Conservation (phyloP, 2,113 vertebrate species). For the Hippoglossus stenolepis region DNA sequence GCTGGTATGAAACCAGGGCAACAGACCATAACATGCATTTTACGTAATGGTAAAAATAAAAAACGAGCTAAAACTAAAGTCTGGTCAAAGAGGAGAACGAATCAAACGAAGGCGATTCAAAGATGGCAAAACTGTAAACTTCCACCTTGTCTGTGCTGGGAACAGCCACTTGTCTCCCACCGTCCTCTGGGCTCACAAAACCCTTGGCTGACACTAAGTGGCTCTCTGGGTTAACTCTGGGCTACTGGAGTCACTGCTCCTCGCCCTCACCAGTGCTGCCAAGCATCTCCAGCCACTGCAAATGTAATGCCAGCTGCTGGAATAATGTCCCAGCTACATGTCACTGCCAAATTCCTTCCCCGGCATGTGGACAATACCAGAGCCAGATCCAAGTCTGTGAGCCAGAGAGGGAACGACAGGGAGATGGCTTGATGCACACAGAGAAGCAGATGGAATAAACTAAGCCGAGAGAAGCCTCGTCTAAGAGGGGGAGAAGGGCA, state of each 20-base stretch:
- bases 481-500: slow-evolving; percentile 35
- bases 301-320: slow-evolving; percentile 65
- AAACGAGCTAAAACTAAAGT: too few species aligned
- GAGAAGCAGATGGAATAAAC: slow-evolving; percentile 66
- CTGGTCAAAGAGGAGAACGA: too few species aligned
- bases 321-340: slow-evolving; percentile 57
- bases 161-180: not conserved
- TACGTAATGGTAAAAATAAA: too few species aligned
- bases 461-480: slow-evolving; percentile 49
- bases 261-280: slow-evolving; percentile 24
- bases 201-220: slow-evolving; percentile 15
- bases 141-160: not conserved
- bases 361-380: slow-evolving; percentile 64
- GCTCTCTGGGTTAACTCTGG: slow-evolving; percentile 34
- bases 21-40: too few species aligned
- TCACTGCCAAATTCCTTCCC: slow-evolving; percentile 67
- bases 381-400: slow-evolving; percentile 60
- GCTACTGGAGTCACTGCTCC: slow-evolving; percentile 34
- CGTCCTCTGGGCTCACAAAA: not conserved
- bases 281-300: slow-evolving; percentile 45
- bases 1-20: too few species aligned
- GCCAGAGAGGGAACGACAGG: slow-evolving; percentile 42
- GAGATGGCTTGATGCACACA: slow-evolving; percentile 36
- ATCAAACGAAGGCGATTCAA: not conserved
- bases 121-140: not conserved